Conservation (phyloP, 2,113 vertebrate species). For the Neodon shergylaensis region DNA sequence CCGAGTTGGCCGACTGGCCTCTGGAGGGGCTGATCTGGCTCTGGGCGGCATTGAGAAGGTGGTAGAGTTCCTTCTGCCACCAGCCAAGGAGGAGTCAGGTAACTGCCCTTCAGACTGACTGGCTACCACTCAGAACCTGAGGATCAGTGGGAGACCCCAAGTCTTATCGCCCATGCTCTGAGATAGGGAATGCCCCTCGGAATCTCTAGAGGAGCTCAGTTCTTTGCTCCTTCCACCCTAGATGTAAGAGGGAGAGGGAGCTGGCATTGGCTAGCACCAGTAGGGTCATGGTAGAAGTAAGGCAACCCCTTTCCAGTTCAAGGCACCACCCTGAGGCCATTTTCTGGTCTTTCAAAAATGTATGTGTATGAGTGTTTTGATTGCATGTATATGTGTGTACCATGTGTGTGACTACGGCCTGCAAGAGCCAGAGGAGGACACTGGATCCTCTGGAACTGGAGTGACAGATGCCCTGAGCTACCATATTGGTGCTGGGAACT, state of each 20-base stretch:
- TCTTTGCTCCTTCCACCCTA: no score
- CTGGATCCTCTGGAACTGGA: not conserved
- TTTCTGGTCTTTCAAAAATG: not conserved
- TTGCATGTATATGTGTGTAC: not conserved
- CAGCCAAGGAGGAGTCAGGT: constrained; percentile 84
- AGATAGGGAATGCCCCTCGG: not conserved
- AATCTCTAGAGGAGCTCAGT: not conserved
- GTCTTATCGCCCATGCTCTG: not conserved
- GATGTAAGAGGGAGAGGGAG: not conserved
- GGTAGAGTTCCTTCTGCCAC: constrained; percentile 84
- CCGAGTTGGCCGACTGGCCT: constrained; percentile 83
- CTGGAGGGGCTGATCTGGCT: constrained; percentile 80
- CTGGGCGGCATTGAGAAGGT: constrained; percentile 85
- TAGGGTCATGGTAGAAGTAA: not conserved
- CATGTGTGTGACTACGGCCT: not conserved
- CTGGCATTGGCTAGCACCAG: not conserved
- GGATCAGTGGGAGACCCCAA: constrained; percentile 11
- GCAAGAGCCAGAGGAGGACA: not conserved
- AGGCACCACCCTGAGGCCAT: not conserved
- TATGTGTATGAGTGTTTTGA: not conserved
- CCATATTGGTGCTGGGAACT: not conserved
- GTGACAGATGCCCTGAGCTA: not conserved
- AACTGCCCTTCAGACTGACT: not conserved
- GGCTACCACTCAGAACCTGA: not conserved
- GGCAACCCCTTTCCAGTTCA: constrained; percentile 14